These are phyloP conservation scores for Scyliorhinus canicula DNA, from an alignment of 2,797 vertebrate species.

Conservation along the genomic window DNA sequence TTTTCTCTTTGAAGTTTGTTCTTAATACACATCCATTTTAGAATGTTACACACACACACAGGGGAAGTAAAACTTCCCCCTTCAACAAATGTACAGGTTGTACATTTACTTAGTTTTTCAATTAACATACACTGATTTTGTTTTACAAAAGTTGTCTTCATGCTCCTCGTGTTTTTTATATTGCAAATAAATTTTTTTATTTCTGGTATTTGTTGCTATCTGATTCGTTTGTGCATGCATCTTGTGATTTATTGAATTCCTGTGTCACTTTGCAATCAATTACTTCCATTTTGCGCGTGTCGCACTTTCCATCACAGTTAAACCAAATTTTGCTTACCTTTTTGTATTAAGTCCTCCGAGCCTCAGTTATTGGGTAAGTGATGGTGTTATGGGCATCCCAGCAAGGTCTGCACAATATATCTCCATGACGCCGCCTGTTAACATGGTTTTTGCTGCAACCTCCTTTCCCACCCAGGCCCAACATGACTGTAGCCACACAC, in stretches of 20 bases:
- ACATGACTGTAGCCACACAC: background rate
- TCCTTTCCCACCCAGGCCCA: background rate
- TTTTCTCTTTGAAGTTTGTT: background rate
- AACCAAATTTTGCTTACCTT: background rate
- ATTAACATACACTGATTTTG: background rate
- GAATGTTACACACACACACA: background rate
- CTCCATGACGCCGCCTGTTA: background rate
- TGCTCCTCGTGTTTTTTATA: background rate
- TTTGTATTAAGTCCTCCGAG: background rate
- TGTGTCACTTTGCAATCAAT: background rate
- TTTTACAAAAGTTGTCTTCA: background rate
- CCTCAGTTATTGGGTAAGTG: background rate
- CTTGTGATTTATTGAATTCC: background rate
- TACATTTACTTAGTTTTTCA: background rate
- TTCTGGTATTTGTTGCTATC: background rate
- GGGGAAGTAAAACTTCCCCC: background rate
- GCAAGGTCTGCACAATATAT: background rate
- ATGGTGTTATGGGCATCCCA: background rate
- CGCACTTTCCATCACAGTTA: background rate
- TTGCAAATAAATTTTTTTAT: background rate
- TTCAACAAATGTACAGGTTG: background rate
- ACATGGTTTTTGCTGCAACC: background rate
- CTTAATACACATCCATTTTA: background rate
- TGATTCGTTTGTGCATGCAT: background rate
- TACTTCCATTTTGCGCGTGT: background rate